A percentile compares a stretch with the other conserved stretches of the same genome.
These are phyloP conservation scores for Nephrotoma guestfalica DNA, from an alignment of 2,888 invertebrate genomes.

Conservation along the genomic window DNA sequence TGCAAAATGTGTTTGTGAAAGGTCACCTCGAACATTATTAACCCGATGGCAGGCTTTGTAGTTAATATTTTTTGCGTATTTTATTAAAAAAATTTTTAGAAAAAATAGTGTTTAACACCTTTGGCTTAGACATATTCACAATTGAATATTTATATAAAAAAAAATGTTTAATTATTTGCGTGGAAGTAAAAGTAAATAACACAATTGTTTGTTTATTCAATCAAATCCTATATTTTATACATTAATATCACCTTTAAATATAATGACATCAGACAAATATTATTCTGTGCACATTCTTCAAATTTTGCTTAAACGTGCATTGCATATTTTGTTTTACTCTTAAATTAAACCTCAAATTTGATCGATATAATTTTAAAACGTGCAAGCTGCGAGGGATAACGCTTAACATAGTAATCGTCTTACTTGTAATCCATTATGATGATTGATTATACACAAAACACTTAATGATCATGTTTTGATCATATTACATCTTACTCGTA, in stretches of 20 bases:
- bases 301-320: neutral
- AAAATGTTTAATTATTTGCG: neutral
- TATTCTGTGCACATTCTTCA: no score
- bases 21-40: neutral
- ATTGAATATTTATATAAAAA: neutral
- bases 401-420: neutral
- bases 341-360: neutral
- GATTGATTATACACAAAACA: no score
- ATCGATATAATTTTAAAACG: neutral
- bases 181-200: neutral
- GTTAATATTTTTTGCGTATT: neutral
- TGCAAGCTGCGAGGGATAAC: neutral
- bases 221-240: neutral
- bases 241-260: neutral
- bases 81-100: neutral
- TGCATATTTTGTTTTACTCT: neutral
- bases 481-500: neutral
- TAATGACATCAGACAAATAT: neutral
- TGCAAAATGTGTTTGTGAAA: neutral
- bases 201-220: neutral
- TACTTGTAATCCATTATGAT: neutral
- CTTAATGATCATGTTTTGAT: no score
- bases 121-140: neutral
- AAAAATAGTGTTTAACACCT: neutral
- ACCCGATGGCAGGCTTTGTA: neutral